Conservation (phyloP, 2,888 invertebrate genomes). For the Agrotis clavis region DNA sequence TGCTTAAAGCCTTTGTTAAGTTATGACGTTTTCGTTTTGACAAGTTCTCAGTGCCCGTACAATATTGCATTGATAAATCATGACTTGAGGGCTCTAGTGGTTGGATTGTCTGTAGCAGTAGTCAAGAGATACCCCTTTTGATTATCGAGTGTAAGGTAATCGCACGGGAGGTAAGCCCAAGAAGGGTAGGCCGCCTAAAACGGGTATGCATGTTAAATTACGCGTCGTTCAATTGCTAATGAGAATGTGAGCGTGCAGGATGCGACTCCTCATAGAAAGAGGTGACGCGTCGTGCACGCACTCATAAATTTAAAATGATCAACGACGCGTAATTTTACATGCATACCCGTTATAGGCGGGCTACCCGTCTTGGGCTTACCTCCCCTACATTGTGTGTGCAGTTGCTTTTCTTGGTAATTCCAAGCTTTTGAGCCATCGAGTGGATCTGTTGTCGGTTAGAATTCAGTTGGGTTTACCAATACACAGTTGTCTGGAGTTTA, state of each 20-base stretch:
- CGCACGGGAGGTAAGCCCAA: too few species aligned
- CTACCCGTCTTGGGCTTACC: too few species aligned
- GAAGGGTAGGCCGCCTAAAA: too few species aligned
- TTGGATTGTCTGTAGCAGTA: slow-evolving; percentile 46
- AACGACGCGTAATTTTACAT: too few species aligned
- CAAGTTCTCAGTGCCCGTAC: slow-evolving; percentile 11
- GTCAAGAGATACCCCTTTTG: slow-evolving; percentile 43
- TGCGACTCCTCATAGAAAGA: too few species aligned
- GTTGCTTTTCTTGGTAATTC: not conserved
- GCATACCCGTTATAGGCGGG: too few species aligned
- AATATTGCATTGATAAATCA: slow-evolving; percentile 65
- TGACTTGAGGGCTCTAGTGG: slow-evolving; percentile 47
- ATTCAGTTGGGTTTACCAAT: not conserved
- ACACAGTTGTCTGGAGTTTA: too few species aligned
- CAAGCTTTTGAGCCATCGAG: not conserved
- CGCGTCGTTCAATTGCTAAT: too few species aligned
- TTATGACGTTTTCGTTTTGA: not conserved
- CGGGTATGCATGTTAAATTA: too few species aligned
- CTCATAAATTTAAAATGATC: too few species aligned
- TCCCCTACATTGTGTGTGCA: not conserved
- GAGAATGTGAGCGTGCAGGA: too few species aligned
- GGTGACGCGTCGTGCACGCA: too few species aligned
- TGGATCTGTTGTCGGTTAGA: not conserved
- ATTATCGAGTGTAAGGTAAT: slow-evolving; percentile 43
- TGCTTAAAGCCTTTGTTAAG: not conserved